Evolutionary conservation across 2,113 vertebrate species (phyloP), one percentile per base, ranked within the genome.

Genomic region (Rissa tridactyla): DNA sequence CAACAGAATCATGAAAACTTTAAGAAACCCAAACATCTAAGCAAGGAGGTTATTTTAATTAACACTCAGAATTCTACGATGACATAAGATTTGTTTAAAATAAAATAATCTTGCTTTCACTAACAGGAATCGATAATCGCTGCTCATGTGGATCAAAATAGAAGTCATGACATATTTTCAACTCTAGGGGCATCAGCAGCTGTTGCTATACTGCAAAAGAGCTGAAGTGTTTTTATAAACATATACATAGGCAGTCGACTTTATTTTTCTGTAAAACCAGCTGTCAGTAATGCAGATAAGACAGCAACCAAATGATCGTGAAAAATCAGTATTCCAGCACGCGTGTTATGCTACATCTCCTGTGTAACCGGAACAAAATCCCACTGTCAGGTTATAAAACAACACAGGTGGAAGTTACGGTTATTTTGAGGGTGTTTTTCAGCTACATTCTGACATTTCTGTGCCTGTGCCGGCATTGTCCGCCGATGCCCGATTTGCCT

Each of bases 141-240:
- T 36, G 73, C 5, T 89, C 64, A 3, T 55, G 72, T 25, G 55
- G 68, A 94, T 71, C 46, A 95, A 92, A 95, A 93, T 7, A 96
- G 88, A 78, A 95, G 90, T 58, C 90, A 92, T 92, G 55, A 80
- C 94, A 71, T 71, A 42, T 52, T 92, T 75, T 69, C 70, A 93
- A 87, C 97, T 96, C 91, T 95, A 97, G 94, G 96, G 95, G 94
- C 93, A 91, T 34, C 89, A 96, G 94, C 85, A 97, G 92, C 86
- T 96, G 94, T 95, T 96, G 87, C 92, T 89, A 92, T 25, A 81
- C 57, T 16, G 92, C 77, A 65, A 62, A 84, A 72, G 68, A 80
- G 68, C 92, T 64, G 47, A 94, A 89, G 66, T 91, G 69, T 40
- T 66, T 66, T 66, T 77, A 97, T 52, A 80, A 96, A 94, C 90